phyloP scores from a whole-genome alignment of 2,888 invertebrate species.

The Gnatocerus cornutus region DNA sequence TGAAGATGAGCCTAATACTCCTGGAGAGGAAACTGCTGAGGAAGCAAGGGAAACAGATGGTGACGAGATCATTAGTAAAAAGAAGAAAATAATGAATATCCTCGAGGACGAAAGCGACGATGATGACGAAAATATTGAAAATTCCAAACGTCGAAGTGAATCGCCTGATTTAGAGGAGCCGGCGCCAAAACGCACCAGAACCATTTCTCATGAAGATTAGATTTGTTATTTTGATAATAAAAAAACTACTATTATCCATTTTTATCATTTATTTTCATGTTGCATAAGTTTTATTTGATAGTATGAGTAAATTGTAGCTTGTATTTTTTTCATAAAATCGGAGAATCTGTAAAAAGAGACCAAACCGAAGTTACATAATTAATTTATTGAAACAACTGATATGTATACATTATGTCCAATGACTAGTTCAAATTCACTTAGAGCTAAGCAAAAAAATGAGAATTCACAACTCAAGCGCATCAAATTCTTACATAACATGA shows the following conservation, averaged over 20 bases:
- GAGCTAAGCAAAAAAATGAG: conserved; percentile 1
- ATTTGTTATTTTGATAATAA: conserved; percentile 21
- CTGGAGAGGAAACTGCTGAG: conserved; percentile 1
- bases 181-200: conserved; percentile 27
- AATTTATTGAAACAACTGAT: conserved; percentile 46
- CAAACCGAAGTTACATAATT: too few relatives aligned
- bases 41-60: not conserved
- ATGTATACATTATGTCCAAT: conserved; percentile 47
- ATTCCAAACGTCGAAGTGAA: not conserved
- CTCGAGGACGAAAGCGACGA: not conserved
- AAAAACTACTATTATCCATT: too few relatives aligned
- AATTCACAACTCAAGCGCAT: conserved; percentile 4
- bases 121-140: not conserved
- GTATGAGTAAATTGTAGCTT: too few relatives aligned
- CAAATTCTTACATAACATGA: conserved; percentile 3
- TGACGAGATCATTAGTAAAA: not conserved
- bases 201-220: conserved; percentile 42
- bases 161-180: conserved; percentile 2
- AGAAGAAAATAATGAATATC: not conserved
- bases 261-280: conserved; percentile 5
- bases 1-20: conserved; percentile 43
- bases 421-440: conserved; percentile 40
- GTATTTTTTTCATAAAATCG: too few relatives aligned
- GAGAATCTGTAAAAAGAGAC: too few relatives aligned
- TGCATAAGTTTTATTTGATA: too few relatives aligned